These are phyloP conservation scores for Odocoileus virginianus DNA, from an alignment of 2,113 vertebrate genomes.

Conservation along the genomic window DNA sequence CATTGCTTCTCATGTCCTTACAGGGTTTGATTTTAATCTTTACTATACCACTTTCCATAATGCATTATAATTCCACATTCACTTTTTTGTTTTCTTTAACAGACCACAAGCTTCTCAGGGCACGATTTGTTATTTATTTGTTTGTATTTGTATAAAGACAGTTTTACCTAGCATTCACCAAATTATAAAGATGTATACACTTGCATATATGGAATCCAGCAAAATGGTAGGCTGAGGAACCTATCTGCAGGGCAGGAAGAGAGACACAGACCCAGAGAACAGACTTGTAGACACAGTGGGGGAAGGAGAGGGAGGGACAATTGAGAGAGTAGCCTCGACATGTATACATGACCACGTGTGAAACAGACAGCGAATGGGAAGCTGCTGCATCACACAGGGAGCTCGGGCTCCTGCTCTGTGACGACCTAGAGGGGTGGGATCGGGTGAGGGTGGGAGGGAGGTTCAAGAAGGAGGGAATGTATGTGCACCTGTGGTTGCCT, in stretches of 20 bases:
- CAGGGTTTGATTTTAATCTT: neutral
- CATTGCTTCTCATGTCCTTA: neutral
- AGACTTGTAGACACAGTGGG: neutral
- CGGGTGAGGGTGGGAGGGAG: neutral
- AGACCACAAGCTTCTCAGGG: neutral
- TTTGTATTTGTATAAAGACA: neutral
- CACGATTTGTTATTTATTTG: neutral
- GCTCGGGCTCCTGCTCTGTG: neutral
- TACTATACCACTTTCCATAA: neutral
- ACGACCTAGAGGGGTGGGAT: neutral
- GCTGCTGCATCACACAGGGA: neutral
- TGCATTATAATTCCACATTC: neutral
- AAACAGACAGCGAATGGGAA: neutral
- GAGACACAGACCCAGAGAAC: neutral
- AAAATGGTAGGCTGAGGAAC: neutral
- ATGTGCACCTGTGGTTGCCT: too few species aligned
- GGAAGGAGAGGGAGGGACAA: neutral
- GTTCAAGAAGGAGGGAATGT: too few species aligned
- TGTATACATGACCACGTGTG: fast-evolving
- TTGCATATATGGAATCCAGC: neutral
- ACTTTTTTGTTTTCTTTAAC: neutral
- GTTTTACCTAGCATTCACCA: neutral
- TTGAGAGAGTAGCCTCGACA: neutral
- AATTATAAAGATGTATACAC: neutral
- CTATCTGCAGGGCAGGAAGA: neutral